phyloP scores from a whole-genome alignment of 2,888 invertebrate genomes.

The Thumatha senex region DNA sequence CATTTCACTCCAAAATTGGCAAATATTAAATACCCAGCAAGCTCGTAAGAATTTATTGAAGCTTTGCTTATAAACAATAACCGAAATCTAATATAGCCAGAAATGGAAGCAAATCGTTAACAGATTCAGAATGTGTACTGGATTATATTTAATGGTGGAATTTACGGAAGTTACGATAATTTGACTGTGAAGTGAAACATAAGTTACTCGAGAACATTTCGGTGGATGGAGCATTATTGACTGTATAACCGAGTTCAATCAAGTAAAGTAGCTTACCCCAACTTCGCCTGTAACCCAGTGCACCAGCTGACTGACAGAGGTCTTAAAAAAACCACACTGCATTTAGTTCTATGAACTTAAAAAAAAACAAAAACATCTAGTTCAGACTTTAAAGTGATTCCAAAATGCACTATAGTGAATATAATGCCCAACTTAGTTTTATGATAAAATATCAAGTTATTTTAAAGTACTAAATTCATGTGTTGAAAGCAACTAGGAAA shows the following conservation, averaged over 20 bases:
- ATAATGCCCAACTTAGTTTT: not conserved
- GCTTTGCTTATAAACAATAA: conserved; percentile 34
- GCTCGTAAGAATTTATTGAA: conserved; percentile 33
- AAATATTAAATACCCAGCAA: conserved; percentile 29
- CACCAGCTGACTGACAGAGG: no score
- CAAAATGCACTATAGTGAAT: no score
- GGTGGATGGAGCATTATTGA: no score
- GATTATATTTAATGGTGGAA: conserved; percentile 36
- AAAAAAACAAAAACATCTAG: no score
- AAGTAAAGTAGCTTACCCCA: no score
- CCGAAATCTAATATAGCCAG: conserved; percentile 32
- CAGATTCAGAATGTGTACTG: conserved; percentile 16
- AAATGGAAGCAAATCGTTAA: conserved; percentile 11
- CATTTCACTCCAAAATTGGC: conserved; percentile 17
- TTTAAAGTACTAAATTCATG: not conserved
- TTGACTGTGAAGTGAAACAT: conserved; percentile 9
- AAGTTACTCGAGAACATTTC: not conserved
- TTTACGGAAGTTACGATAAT: conserved; percentile 31
- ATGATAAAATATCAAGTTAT: not conserved
- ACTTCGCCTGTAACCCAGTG: no score
- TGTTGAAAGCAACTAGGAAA: not conserved
- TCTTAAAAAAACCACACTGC: no score
- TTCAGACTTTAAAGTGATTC: no score
- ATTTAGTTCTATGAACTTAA: no score
- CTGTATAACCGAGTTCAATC: no score